Conservation (phyloP, 2,888 invertebrate genomes). For the Chaetoderma sp. region DNA sequence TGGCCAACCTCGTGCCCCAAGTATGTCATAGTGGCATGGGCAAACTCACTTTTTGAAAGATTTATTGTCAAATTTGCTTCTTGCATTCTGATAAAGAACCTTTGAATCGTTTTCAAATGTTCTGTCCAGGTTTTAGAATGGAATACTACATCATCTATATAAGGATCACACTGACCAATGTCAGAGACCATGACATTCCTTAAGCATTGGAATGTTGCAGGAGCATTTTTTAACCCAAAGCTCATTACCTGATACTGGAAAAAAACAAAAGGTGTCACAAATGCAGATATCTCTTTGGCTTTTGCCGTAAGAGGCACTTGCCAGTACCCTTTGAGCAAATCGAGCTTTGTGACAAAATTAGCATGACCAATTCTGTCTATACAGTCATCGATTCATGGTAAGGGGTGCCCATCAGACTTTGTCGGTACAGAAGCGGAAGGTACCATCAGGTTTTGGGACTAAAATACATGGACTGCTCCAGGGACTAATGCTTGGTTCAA, state of each 20-base stretch:
- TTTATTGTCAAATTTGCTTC: no score
- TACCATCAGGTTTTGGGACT: neutral
- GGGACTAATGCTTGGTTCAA: neutral
- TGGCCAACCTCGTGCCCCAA: no score
- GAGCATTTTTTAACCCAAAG: slow-evolving; percentile 4
- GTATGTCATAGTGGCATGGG: no score
- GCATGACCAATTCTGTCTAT: slow-evolving; percentile 26
- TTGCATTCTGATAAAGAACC: no score
- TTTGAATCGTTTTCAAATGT: no score
- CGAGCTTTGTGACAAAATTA: slow-evolving; percentile 22
- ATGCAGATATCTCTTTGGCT: slow-evolving; percentile 9
- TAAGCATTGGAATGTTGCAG: slow-evolving; percentile 4
- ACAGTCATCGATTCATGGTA: slow-evolving; percentile 30
- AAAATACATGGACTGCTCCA: neutral
- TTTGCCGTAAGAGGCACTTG: no score
- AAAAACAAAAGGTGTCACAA: slow-evolving; percentile 9
- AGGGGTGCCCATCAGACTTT: no score
- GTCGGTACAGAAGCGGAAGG: slow-evolving; percentile 2
- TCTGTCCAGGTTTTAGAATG: neutral
- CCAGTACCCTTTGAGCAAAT: slow-evolving; percentile 30
- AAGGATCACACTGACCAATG: neutral
- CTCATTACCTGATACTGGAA: no score
- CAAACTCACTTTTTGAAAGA: no score
- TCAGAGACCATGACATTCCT: neutral
- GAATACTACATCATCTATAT: no score